These are phyloP conservation scores for Vanacampus margaritifer DNA, from an alignment of 2,113 vertebrate genomes.

Conservation along the genomic window DNA sequence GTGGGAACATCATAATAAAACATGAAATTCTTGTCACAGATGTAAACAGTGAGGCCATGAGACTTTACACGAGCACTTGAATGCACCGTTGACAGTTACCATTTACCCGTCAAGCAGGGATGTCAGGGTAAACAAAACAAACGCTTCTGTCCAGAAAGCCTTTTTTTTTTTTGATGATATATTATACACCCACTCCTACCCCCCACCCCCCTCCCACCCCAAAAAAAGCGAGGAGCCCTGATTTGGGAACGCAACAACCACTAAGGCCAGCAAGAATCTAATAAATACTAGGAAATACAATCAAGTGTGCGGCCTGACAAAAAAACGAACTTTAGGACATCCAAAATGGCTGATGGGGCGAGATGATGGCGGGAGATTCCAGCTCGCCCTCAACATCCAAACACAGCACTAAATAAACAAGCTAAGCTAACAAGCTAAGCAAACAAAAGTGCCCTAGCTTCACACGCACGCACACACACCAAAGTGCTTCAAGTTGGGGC, in stretches of 20 bases:
- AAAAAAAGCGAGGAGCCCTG: slow-evolving; percentile 3
- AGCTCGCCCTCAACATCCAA: slow-evolving; percentile 73
- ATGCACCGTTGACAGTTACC: no score
- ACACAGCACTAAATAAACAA: slow-evolving; percentile 52
- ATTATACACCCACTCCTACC: no score
- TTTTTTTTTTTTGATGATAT: not conserved
- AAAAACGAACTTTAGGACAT: slow-evolving; percentile 32
- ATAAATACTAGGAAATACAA: slow-evolving; percentile 44
- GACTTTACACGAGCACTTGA: no score
- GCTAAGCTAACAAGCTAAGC: slow-evolving; percentile 27
- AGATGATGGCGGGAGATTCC: slow-evolving; percentile 71
- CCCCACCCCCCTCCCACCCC: no score
- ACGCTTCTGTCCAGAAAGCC: not conserved
- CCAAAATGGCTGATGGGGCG: slow-evolving; percentile 29
- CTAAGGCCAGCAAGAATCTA: not conserved
- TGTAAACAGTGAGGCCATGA: no score
- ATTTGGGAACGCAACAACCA: not conserved
- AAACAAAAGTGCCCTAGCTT: slow-evolving; percentile 5
- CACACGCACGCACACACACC: slow-evolving; percentile 50
- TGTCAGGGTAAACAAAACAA: not conserved
- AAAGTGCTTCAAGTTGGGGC: slow-evolving; percentile 89
- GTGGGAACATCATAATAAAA: no score
- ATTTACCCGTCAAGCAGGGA: not conserved
- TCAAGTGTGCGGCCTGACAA: slow-evolving; percentile 31
- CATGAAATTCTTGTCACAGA: no score